Evolutionary conservation across 1,140 invertebrate genomes (phyloP), one percentile per base, ranked within the genome.

Genomic region (Nasonia vitripennis): DNA sequence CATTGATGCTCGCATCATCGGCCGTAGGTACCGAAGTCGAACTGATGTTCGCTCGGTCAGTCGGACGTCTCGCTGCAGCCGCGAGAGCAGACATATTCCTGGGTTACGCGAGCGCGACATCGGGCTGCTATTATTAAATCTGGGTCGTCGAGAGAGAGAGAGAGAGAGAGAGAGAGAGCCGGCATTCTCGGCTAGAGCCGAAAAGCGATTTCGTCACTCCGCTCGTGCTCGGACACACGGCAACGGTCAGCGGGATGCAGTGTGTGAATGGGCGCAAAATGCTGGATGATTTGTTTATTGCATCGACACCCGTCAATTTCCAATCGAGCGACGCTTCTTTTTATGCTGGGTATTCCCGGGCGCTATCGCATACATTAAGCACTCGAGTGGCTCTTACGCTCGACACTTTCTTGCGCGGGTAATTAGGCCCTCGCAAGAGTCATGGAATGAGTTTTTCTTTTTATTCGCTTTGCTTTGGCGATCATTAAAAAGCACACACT

Each of bases 61-160:
- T 81, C 68, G 70, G 37, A 23, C n/a, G 9, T 7, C 23, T 10
- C 70, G 31, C 9, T 81, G 14, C 23, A 81, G 9, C 37, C 4
- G 41, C 34, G 41, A 9, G 31, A 9, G 48, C 71, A 48, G 70
- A 51, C 68, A 23, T 82, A 82, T 75, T 81, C 68, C 87, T 91
- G 88, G 91, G 91, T 91, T 90, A 89, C 86, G 87, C 87, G 85
- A 86, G 87, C 87, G 89, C 87, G 31, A 23, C 20, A n/a, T 62
- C 71, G 14, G 37, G n/a, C 81, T 90, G 88, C 90, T 91, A 91
- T 92, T 91, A 89, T 89, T 89, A 89, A 88, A 88, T 88, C 88
- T 84, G 48, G 83, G 83, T 80, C 83, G 90, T 87, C 89, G 27
- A 27, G 27, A 27, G 27, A 27, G 27, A 27, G 27, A 27, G 27